Evolutionary conservation across 2,888 invertebrate genomes (phyloP).

Genomic region (Chromoteleia sp.): DNA sequence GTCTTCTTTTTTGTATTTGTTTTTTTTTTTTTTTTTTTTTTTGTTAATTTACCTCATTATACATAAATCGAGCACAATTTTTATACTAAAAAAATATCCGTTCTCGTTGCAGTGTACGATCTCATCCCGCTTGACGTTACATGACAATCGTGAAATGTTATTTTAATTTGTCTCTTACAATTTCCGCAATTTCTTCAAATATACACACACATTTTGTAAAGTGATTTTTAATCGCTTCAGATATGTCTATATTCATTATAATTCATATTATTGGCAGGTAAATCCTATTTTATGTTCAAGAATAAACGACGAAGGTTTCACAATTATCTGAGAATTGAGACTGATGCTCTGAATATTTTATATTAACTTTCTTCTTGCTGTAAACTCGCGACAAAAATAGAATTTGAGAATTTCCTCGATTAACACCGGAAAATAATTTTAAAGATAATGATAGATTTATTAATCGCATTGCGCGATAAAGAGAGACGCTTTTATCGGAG

Average conservation of each 20-base stretch:
- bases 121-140: slow-evolving; percentile 22
- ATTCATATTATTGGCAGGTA: slow-evolving; percentile 60
- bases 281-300: slow-evolving; percentile 44
- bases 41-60: too few species aligned
- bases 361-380: slow-evolving; percentile 53
- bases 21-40: too few species aligned
- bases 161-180: slow-evolving; percentile 48
- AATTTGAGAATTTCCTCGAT: slow-evolving; percentile 66
- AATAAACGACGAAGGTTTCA: slow-evolving; percentile 60
- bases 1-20: too few species aligned
- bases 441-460: slow-evolving; percentile 20
- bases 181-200: slow-evolving; percentile 18
- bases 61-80: too few species aligned
- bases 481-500: not conserved
- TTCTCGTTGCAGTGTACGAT: too few species aligned
- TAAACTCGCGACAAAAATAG: slow-evolving; percentile 65
- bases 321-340: slow-evolving; percentile 68
- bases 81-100: too few species aligned
- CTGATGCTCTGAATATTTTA: slow-evolving; percentile 70
- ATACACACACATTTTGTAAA: slow-evolving; percentile 25
- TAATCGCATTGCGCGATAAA: not conserved
- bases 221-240: slow-evolving; percentile 32
- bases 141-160: slow-evolving; percentile 45
- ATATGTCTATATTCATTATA: slow-evolving; percentile 56
- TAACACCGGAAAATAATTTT: slow-evolving; percentile 22